phyloP scores from a whole-genome alignment of 1,140 invertebrate species.

The Drosophila prosaltans region DNA sequence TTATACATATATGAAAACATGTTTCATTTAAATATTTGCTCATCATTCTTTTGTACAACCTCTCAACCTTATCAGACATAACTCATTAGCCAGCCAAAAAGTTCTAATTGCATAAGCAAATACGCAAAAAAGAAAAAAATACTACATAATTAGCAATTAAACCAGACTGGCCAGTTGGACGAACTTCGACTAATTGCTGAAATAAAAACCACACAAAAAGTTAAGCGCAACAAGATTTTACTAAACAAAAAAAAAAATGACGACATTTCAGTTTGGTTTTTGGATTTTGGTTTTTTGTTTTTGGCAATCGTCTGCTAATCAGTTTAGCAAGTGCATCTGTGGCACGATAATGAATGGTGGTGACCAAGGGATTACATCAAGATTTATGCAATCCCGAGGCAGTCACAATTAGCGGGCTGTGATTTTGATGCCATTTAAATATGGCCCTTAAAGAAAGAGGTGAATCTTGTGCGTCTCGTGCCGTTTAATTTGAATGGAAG shows the following conservation, averaged over 20 bases:
- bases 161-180: neutral
- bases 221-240: no score
- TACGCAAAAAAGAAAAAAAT: neutral
- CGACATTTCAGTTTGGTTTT: neutral
- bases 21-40: neutral
- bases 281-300: neutral
- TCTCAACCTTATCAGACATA: neutral
- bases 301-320: constrained; percentile 8
- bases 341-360: constrained; percentile 3
- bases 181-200: neutral
- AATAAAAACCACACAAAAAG: neutral
- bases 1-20: neutral
- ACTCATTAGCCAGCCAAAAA: neutral
- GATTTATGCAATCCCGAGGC: constrained; percentile 39
- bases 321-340: constrained; percentile 11
- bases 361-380: constrained; percentile 17
- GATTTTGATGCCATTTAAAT: constrained; percentile 58
- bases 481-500: constrained; percentile 50
- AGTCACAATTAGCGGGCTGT: constrained; percentile 50
- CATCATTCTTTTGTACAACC: neutral
- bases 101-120: constrained; percentile 10
- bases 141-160: constrained; percentile 1
- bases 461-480: constrained; percentile 37
- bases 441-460: constrained; percentile 35
- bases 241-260: neutral